Evolutionary conservation across 2,113 vertebrate species (phyloP), one percentile per base, ranked within the genome.

Genomic region (Formicarius rufipectus): DNA sequence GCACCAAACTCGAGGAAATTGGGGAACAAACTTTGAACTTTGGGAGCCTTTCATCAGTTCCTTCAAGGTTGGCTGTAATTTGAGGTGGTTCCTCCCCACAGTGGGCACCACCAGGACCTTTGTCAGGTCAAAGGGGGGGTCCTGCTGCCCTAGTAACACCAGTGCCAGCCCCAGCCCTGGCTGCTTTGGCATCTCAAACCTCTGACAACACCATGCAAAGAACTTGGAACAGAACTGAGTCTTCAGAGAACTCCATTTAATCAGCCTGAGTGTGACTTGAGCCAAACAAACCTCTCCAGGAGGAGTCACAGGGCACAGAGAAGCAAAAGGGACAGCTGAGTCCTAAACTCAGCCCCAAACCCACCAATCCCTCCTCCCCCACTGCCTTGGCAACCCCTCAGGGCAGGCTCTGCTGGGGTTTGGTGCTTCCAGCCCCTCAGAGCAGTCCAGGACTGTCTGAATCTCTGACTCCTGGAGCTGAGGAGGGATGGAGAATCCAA

Each of bases 221-320:
- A 22, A 19, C 45, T 4, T 12, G 11, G 12, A 8, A 10, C 40
- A 60, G 72, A 55, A 24, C 47, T 0, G 10, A 22, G 14, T 71
- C 73, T 58, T 90, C 81, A 90, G 96, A 77, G 92, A 77, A 77
- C 30, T 76, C 56, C 62, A 12, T 97, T 98, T 98, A 97, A 97
- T 96, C 40, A 18, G 59, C 30, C 44, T 93, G n/a, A 39, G 42
- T 15, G 16, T 40, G 14, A 10, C 20, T 55, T 64, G 58, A 47
- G 35, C 81, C 87, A 44, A 59, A 22, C 2, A 66, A 14, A 28
- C 35, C 39, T 86, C 90, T 89, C 87, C 92, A 6, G 2, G 1
- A 84, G 85, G 82, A 90, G 85, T 80, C 63, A 76, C 81, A 93
- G 83, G 87, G 93, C 94, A 94, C 86, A 79, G 28, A 75, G 90